Conservation (phyloP, 2,888 invertebrate genomes). For the Hypolimnas misippus region DNA sequence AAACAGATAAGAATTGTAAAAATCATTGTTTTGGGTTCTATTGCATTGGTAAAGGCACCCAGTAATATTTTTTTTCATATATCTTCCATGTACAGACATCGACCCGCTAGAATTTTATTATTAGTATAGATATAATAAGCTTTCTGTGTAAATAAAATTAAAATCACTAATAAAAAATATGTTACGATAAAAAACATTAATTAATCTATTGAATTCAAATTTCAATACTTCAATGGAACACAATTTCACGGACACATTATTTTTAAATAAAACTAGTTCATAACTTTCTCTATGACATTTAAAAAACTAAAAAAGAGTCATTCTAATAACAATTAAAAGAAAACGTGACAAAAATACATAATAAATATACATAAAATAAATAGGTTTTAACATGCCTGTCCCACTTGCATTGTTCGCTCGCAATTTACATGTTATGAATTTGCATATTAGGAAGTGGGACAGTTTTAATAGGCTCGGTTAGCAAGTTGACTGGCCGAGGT, state of each 20-base stretch:
- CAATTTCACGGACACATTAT: neutral
- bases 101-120: too few species aligned
- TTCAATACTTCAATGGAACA: neutral
- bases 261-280: neutral
- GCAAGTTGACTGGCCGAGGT: conserved; percentile 54
- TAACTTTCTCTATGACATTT: conserved; percentile 14
- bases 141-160: too few species aligned
- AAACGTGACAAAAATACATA: conserved; percentile 46
- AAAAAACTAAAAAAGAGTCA: neutral
- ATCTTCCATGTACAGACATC: too few species aligned
- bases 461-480: conserved; percentile 64
- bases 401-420: conserved; percentile 72
- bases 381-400: conserved; percentile 57
- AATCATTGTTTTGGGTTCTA: too few species aligned
- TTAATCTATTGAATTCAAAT: too few species aligned
- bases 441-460: conserved; percentile 79
- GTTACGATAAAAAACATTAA: too few species aligned
- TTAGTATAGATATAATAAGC: too few species aligned
- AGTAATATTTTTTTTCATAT: too few species aligned
- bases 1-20: too few species aligned
- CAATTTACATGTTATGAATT: conserved; percentile 71
- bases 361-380: conserved; percentile 41
- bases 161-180: neutral
- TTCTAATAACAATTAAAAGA: neutral
- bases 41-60: too few species aligned